Conservation (phyloP, 2,113 vertebrate genomes). For the Platichthys stellatus region DNA sequence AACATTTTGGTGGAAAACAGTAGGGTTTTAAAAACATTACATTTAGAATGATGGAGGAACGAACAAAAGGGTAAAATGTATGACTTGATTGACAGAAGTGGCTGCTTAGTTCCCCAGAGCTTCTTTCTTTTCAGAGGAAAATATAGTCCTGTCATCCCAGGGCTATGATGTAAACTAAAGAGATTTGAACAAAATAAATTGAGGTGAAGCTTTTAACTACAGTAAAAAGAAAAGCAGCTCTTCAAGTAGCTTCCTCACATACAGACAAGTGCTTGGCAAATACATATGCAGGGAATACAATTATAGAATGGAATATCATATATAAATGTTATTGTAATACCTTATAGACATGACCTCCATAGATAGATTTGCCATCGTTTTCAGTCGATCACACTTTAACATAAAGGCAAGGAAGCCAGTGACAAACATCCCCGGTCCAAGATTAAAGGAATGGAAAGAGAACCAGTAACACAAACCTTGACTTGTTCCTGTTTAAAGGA, state of each 20-base stretch:
- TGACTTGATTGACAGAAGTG: conserved; percentile 17
- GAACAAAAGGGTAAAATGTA: not conserved
- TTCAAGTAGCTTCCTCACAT: too few relatives aligned
- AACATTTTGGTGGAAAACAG: not conserved
- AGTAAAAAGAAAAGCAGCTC: too few relatives aligned
- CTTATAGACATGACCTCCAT: not conserved
- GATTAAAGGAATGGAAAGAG: not conserved
- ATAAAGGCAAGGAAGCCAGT: not conserved
- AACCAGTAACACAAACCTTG: not conserved
- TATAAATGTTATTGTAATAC: too few relatives aligned
- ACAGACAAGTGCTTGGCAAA: too few relatives aligned
- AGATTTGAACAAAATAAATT: not conserved
- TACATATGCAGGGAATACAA: too few relatives aligned
- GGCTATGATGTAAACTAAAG: conserved; percentile 24
- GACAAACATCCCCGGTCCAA: not conserved
- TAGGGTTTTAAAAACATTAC: not conserved
- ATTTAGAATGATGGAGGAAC: not conserved
- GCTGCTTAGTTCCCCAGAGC: conserved; percentile 19
- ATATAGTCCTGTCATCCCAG: conserved; percentile 3
- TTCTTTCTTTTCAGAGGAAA: conserved; percentile 7
- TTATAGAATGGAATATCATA: too few relatives aligned
- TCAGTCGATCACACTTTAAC: not conserved
- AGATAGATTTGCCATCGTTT: not conserved
- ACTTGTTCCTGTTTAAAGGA: not conserved
- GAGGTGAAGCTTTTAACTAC: too few relatives aligned